Evolutionary conservation across 2,113 vertebrate genomes (phyloP).

Genomic region (Casuarius casuarius): DNA sequence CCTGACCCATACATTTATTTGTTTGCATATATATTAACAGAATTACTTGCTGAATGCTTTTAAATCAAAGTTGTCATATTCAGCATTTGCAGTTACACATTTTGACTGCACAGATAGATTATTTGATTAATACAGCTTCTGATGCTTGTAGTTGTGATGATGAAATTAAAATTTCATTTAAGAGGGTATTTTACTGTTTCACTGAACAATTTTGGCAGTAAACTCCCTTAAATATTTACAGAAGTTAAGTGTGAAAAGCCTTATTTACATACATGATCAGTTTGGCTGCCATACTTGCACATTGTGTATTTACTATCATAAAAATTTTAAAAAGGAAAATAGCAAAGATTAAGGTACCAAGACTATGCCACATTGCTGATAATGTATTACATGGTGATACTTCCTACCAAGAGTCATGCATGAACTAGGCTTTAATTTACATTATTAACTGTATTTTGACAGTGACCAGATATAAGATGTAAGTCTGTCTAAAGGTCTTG

Average conservation of each 20-base stretch:
- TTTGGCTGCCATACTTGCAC: background rate
- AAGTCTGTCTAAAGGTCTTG: background rate
- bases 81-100: background rate
- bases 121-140: background rate
- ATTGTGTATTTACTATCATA: background rate
- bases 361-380: fast-evolving
- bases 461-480: background rate
- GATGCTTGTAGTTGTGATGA: background rate
- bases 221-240: background rate
- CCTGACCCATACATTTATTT: fast-evolving
- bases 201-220: background rate
- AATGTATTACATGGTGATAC: background rate
- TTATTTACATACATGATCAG: background rate
- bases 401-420: background rate
- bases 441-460: background rate
- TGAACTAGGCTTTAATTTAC: background rate
- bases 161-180: background rate
- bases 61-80: background rate
- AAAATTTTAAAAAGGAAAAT: background rate
- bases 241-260: background rate
- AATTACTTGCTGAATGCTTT: background rate
- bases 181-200: background rate
- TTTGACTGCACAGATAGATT: background rate
- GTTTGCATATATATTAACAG: background rate
- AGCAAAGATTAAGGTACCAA: background rate